These are phyloP conservation scores for Stegophylla sp. DNA, from an alignment of 2,888 invertebrate genomes.

Conservation along the genomic window DNA sequence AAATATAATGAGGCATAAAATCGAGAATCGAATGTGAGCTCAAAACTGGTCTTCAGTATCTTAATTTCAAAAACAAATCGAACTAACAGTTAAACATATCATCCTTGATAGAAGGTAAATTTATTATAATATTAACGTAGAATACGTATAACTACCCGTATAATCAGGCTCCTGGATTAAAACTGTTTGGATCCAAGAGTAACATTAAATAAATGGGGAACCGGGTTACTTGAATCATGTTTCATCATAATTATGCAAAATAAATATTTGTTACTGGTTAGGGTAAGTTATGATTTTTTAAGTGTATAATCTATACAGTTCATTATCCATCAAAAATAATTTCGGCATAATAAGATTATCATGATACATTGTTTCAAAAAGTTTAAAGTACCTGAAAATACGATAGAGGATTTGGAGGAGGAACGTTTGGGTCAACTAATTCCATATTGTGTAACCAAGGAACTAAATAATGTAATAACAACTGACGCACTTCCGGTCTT, in stretches of 20 bases:
- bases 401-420: conserved; percentile 80
- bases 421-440: conserved; percentile 93
- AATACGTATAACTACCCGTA: too few species aligned
- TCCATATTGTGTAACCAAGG: conserved; percentile 99
- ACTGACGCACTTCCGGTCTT: conserved; percentile 87
- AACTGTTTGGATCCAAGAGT: too few species aligned
- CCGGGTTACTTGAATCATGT: too few species aligned
- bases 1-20: too few species aligned
- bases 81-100: neutral
- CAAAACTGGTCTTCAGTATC: neutral
- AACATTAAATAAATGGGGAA: too few species aligned
- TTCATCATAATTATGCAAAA: neutral
- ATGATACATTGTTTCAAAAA: neutral
- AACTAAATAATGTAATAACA: conserved; percentile 87
- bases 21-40: too few species aligned
- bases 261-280: neutral
- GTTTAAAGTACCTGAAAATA: conserved; percentile 76
- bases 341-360: neutral
- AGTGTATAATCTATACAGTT: neutral
- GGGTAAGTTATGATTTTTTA: neutral
- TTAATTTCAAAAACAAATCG: neutral
- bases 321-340: too few species aligned
- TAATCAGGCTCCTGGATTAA: too few species aligned
- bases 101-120: neutral
- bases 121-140: neutral